A percentile compares a stretch with the other conserved stretches of the same genome.
Conservation (phyloP, 2,113 vertebrate species). For the Rhodinocichla rosea region DNA sequence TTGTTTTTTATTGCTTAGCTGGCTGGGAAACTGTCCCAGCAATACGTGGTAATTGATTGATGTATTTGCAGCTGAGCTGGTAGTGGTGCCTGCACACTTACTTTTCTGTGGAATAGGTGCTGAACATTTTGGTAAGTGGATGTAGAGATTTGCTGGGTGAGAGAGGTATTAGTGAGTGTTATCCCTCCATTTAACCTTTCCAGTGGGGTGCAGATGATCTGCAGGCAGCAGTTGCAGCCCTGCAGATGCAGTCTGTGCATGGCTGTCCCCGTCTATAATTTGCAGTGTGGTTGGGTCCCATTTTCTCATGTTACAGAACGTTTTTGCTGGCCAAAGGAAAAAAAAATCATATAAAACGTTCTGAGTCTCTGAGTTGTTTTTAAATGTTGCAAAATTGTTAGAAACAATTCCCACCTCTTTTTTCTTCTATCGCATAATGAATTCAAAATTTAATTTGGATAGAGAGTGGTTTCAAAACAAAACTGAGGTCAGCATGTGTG, state of each 20-base stretch:
- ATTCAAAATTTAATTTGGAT: neutral
- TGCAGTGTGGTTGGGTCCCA: neutral
- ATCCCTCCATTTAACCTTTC: neutral
- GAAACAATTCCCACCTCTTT: neutral
- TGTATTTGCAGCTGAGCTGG: neutral
- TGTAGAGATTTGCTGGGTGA: neutral
- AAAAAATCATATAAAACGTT: neutral
- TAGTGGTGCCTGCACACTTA: neutral
- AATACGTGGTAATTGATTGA: rapidly evolving
- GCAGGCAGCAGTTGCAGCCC: neutral
- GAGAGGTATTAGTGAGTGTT: neutral
- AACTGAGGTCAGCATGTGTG: neutral
- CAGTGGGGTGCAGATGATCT: neutral
- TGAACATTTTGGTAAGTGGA: neutral
- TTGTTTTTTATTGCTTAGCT: neutral
- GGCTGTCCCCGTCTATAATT: neutral
- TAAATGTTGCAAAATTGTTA: neutral
- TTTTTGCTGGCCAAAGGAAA: neutral
- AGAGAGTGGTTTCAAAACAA: neutral
- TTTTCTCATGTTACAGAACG: neutral
- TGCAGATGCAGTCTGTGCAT: neutral
- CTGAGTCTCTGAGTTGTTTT: neutral
- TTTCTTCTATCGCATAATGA: neutral
- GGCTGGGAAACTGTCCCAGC: neutral
- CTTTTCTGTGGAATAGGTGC: neutral